Evolutionary conservation across 2,888 invertebrate genomes (phyloP).

Genomic region (Nycteola revayana): DNA sequence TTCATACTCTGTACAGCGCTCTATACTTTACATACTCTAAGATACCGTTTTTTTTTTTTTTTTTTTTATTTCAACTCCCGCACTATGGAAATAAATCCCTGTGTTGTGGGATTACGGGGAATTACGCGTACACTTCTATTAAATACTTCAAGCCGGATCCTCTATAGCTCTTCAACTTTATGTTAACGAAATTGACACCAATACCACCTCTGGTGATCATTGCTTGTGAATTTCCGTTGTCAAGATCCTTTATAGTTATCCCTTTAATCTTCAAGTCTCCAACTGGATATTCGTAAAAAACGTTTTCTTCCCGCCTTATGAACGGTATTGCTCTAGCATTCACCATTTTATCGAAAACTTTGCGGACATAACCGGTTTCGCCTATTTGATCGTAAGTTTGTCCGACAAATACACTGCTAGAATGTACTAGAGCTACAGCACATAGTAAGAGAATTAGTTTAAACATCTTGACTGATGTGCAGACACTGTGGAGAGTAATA

Average conservation of each 20-base stretch:
- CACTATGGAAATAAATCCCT: too few relatives aligned
- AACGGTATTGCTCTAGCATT: conserved; percentile 41
- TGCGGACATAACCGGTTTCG: conserved; percentile 41
- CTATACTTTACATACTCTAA: too few relatives aligned
- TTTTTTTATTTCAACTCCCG: too few relatives aligned
- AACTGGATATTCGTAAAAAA: conserved; percentile 46
- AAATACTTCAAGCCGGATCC: conserved; percentile 52
- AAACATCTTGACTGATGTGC: conserved; percentile 21
- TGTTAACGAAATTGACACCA: conserved; percentile 52
- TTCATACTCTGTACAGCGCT: too few relatives aligned
- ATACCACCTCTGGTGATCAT: conserved; percentile 59
- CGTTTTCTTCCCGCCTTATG: conserved; percentile 42
- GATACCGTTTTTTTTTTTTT: too few relatives aligned
- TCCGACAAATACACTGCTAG: conserved; percentile 47
- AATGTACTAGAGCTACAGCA: conserved; percentile 12
- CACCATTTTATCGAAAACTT: conserved; percentile 42
- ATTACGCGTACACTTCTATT: conserved; percentile 48
- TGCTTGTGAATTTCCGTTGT: conserved; percentile 47
- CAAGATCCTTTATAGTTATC: conserved; percentile 30
- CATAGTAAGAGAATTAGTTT: conserved; percentile 21
- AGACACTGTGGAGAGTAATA: conserved; percentile 3
- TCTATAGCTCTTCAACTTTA: conserved; percentile 60
- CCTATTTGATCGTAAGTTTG: conserved; percentile 46
- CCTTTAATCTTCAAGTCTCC: conserved; percentile 55
- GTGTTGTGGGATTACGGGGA: too few relatives aligned